A percentile compares a stretch with the other conserved stretches of the same genome.
Evolutionary conservation across 2,888 invertebrate species (phyloP).

Genomic region (Lycaena phlaeas): DNA sequence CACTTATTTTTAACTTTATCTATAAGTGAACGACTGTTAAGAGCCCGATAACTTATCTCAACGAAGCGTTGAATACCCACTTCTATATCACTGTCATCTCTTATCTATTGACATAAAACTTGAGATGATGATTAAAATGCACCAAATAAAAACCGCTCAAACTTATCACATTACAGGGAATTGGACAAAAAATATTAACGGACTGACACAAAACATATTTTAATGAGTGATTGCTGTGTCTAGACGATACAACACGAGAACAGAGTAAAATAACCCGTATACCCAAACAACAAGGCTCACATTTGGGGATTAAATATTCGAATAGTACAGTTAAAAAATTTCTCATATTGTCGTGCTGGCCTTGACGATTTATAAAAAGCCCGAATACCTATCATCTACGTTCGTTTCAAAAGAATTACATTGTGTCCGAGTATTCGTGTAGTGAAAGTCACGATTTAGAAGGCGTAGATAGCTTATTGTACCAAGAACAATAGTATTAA

Average conservation of each 20-base stretch:
- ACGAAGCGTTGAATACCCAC: too few relatives aligned
- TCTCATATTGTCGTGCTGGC: slow-evolving; percentile 11
- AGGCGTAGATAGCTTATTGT: slow-evolving; percentile 21
- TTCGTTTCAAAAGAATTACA: slow-evolving; percentile 10
- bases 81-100: too few relatives aligned
- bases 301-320: slow-evolving; percentile 11
- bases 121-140: slow-evolving; percentile 17
- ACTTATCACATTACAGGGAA: slow-evolving; percentile 29
- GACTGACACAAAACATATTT: slow-evolving; percentile 26
- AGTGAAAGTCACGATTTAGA: slow-evolving; percentile 32
- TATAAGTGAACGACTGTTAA: background rate
- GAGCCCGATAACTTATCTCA: background rate
- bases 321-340: slow-evolving; percentile 19
- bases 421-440: background rate
- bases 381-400: slow-evolving; percentile 10
- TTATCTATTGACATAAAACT: background rate
- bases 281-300: too few relatives aligned
- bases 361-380: slow-evolving; percentile 10
- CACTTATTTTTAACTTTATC: too few relatives aligned
- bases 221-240: slow-evolving; percentile 24
- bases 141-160: slow-evolving; percentile 32
- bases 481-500: slow-evolving; percentile 30
- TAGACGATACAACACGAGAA: slow-evolving; percentile 6
- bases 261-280: too few relatives aligned
- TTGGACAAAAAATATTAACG: slow-evolving; percentile 30